These are phyloP conservation scores for Spodoptera littoralis DNA, from an alignment of 2,888 invertebrate species.

Conservation along the genomic window DNA sequence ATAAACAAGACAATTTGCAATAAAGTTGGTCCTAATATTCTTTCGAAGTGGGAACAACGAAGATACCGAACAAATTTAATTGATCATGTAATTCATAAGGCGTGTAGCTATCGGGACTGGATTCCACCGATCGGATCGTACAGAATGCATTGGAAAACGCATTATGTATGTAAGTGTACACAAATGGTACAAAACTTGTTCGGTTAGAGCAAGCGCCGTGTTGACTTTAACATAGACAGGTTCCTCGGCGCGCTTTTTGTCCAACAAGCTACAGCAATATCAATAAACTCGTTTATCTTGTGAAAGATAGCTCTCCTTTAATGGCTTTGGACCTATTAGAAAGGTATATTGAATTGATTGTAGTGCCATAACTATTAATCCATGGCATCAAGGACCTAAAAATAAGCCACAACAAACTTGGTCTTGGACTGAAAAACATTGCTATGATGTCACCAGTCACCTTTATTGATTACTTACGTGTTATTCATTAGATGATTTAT, in stretches of 20 bases:
- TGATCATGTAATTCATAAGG: conserved; percentile 59
- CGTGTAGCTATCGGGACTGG: conserved; percentile 60
- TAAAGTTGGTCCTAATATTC: conserved; percentile 10
- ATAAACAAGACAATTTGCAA: conserved; percentile 26
- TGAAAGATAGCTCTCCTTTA: conserved; percentile 74
- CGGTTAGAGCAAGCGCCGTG: conserved; percentile 68
- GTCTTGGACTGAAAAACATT: conserved; percentile 17
- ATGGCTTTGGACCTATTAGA: conserved; percentile 65
- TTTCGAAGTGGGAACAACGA: conserved; percentile 36
- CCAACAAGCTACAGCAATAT: conserved; percentile 70
- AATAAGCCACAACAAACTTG: conserved; percentile 7
- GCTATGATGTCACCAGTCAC: conserved; percentile 44
- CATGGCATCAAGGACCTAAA: conserved; percentile 25
- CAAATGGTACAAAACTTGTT: conserved; percentile 77
- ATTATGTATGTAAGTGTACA: conserved; percentile 65
- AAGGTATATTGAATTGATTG: conserved; percentile 51
- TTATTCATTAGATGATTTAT: conserved; percentile 25
- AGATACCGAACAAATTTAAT: conserved; percentile 53
- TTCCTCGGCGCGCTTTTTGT: conserved; percentile 71
- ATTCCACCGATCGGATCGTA: conserved; percentile 71
- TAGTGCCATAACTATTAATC: conserved; percentile 30
- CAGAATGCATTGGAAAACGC: conserved; percentile 78
- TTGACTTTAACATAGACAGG: conserved; percentile 77
- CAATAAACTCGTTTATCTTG: conserved; percentile 77
- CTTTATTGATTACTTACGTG: conserved; percentile 23